These are phyloP conservation scores for Arnoldichthys spilopterus DNA, from an alignment of 2,797 vertebrate genomes.

Conservation along the genomic window DNA sequence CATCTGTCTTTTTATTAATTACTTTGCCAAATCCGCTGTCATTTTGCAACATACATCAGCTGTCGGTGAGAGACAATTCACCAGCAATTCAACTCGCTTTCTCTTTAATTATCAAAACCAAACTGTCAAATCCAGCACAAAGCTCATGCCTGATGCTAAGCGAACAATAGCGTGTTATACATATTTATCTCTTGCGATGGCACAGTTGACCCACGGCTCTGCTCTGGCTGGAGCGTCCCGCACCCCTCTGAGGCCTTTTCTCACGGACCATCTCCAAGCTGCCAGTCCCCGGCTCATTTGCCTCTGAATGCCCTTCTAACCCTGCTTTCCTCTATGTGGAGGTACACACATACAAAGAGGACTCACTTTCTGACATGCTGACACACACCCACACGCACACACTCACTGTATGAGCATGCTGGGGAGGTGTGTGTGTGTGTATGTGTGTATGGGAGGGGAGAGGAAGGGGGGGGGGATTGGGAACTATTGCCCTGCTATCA, in stretches of 20 bases:
- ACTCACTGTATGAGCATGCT: constrained; percentile 60
- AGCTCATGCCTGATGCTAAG: constrained; percentile 40
- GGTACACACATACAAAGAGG: constrained; percentile 60
- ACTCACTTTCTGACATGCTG: constrained; percentile 57
- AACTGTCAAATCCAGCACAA: constrained; percentile 36
- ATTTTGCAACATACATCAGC: constrained; percentile 25
- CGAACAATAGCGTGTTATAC: constrained; percentile 39
- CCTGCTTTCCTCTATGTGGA: constrained; percentile 55
- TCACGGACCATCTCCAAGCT: constrained; percentile 54
- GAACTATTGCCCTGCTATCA: constrained; percentile 67
- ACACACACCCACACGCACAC: constrained; percentile 55
- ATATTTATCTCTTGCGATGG: constrained; percentile 42
- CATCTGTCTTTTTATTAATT: constrained; percentile 2
- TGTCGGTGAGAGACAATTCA: constrained; percentile 27
- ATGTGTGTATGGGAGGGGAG: constrained; percentile 36
- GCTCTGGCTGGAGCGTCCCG: constrained; percentile 36
- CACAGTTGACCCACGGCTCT: constrained; percentile 37
- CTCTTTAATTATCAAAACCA: constrained; percentile 25
- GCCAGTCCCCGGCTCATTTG: constrained; percentile 61
- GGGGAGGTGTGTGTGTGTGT: constrained; percentile 42
- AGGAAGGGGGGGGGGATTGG: constrained; percentile 54
- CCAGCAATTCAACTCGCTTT: constrained; percentile 21
- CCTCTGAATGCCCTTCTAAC: constrained; percentile 64
- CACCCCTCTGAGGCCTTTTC: constrained; percentile 36
- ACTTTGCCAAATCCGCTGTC: neutral